Base-by-base conservation (phyloP, 2,113 vertebrate species). In the Pseudonaja textilis region DNA sequence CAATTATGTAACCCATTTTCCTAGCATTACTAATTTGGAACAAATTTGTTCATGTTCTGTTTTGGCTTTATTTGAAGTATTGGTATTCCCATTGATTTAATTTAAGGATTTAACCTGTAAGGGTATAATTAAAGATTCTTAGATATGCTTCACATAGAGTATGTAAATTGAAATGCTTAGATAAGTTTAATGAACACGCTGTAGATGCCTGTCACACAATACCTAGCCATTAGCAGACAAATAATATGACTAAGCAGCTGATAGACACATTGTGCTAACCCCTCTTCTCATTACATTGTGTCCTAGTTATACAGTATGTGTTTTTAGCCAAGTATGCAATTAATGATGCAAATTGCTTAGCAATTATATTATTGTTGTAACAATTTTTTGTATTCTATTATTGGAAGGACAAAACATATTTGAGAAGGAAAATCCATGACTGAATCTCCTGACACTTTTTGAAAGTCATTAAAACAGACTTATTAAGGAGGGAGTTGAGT, bases 81-180 rank as follows among this genome's bases (percentile, higher is more conserved):
- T 87, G 57, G 23, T 29, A 85, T 89, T 55, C 55, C 69, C 57
- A 91, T 23, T 85, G 23, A 50, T 85, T 93, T 93, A 74, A 81
- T 85, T 61, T 85, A 64, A 89, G 59, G 14, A 42, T 91, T 89
- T 39, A 45, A 85, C 85, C 47, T 93, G 50, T 59, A 56, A 87
- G 69, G 34, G 57, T 29, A 6, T 26, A 29, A 56, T 34, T 39
- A 23, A 54, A 74, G 11, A 39, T 29, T 91, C 26, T 64, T 86
- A 85, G 61, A 89, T 45, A 52, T 85, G 88, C 88, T 89, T 45
- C 89, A 5, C 57, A 55, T 59, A 69, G 14, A 69, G 5, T 34
- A 88, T 5, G 1, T 23, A 64, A 45, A 42, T 50, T 1, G 88
- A 74, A 93, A 45, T 39, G 90, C 81, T 7, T 93, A 57, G 14